Base-by-base conservation (phyloP, 2,797 vertebrate species). In the Glossophaga mutica region DNA sequence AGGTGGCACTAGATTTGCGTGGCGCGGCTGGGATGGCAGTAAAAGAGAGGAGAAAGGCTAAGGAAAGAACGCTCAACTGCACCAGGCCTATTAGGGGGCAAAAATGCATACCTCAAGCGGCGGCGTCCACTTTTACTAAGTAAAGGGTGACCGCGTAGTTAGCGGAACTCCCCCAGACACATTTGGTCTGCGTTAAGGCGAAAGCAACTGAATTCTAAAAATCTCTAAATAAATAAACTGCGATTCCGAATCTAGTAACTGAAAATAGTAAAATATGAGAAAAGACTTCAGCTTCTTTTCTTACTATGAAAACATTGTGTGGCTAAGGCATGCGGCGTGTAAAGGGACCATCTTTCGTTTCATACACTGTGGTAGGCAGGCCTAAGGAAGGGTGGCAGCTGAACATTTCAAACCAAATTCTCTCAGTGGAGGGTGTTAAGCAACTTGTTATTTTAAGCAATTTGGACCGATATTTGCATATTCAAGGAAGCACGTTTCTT, bases 371-470 rank as follows among this genome's bases (percentile, higher is more conserved):
- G 46, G n/a, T 4, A 85, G 68, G 59, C n/a, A 89, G 59, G 68
- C 81, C 46, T 93, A 57, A 93, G 55, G 55, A 96, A 46, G 42
- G 78, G 73, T 48, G 21, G 73, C 6, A 73, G 81, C 59, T 37
- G 39, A 94, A 65, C 39, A 83, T 78, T 95, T 74, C 92, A 59
- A 87, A 86, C 48, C 91, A 57, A 89, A 94, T 93, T 86, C 92
- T 83, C 73, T 95, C 42, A 5, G 85, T 52, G 84, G 78, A 93
- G 34, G 34, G n/a, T 91, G 67, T 97, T 93, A 95, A 90, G 73
- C 68, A 94, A 88, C 96, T 97, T 98, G 93, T 95, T 96, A 96
- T 97, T 97, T 96, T 93, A 93, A 94, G 91, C 77, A 67, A 62
- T 94, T 97, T 93, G 90, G 91, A 94, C 57, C 76, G 81, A 57